phyloP scores from a whole-genome alignment of 2,888 invertebrate species.

The Drosophila meridiana region DNA sequence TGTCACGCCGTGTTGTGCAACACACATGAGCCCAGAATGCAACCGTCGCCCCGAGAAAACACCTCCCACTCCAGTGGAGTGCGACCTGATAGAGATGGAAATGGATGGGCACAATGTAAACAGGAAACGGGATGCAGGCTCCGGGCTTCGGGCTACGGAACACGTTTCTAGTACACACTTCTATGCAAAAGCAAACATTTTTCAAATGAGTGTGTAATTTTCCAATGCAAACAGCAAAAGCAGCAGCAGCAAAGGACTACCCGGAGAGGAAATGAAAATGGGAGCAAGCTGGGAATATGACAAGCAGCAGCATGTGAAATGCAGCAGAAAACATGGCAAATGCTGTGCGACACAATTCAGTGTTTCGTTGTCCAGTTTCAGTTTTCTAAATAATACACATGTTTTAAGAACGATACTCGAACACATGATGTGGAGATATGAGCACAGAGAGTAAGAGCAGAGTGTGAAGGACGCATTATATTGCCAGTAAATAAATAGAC shows the following conservation, averaged over 20 bases:
- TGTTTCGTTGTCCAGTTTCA: neutral
- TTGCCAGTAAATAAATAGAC: neutral
- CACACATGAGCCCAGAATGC: constrained; percentile 25
- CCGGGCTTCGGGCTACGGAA: constrained; percentile 59
- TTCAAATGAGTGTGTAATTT: constrained; percentile 76
- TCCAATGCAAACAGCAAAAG: constrained; percentile 68
- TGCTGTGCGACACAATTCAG: constrained; percentile 15
- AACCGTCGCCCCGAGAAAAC: constrained; percentile 60
- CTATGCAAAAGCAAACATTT: constrained; percentile 71
- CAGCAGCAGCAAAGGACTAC: constrained; percentile 15
- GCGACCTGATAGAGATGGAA: constrained; percentile 10
- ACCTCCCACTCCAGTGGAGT: constrained; percentile 47
- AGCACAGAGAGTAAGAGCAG: neutral
- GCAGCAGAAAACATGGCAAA: constrained; percentile 30
- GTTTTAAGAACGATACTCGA: neutral
- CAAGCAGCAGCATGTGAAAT: constrained; percentile 45
- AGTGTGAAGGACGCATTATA: neutral
- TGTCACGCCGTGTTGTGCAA: constrained; percentile 54
- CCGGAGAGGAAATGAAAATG: constrained; percentile 4
- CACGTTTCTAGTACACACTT: constrained; percentile 47
- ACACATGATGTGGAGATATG: neutral
- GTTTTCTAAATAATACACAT: neutral
- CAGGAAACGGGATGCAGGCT: constrained; percentile 70
- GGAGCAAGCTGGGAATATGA: constrained; percentile 40
- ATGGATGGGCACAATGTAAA: constrained; percentile 55